Evolutionary conservation across 2,888 invertebrate species (phyloP).

Genomic region (Lampropteryx suffumata): DNA sequence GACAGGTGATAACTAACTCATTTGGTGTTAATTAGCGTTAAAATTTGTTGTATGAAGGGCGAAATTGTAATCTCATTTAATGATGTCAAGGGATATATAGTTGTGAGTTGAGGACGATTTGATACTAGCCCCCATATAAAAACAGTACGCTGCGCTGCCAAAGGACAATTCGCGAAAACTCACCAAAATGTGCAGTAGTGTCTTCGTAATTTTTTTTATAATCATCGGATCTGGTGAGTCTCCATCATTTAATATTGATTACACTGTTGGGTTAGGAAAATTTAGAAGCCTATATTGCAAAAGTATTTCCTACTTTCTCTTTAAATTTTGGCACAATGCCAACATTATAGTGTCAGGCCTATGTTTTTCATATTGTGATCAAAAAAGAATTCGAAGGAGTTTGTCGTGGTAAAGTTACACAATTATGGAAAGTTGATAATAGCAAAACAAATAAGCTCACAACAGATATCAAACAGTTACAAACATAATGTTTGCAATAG

Average conservation of each 20-base stretch:
- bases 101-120: slow-evolving; percentile 47
- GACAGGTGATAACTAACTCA: slow-evolving; percentile 1
- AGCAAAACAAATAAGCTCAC: too few species aligned
- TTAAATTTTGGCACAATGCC: slow-evolving; percentile 17
- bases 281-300: not conserved
- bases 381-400: not conserved
- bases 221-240: slow-evolving; percentile 40
- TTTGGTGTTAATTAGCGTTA: not conserved
- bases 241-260: slow-evolving; percentile 12
- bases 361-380: not conserved
- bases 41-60: slow-evolving; percentile 21
- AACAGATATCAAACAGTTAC: too few species aligned
- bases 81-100: slow-evolving; percentile 57
- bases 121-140: slow-evolving; percentile 72
- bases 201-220: slow-evolving; percentile 36
- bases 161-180: slow-evolving; percentile 53
- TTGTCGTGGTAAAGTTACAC: too few species aligned
- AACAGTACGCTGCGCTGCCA: slow-evolving; percentile 42
- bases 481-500: too few species aligned
- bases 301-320: slow-evolving; percentile 23
- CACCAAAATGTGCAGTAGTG: slow-evolving; percentile 60
- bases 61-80: slow-evolving; percentile 42
- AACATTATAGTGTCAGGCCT: slow-evolving; percentile 5
- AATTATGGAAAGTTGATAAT: too few species aligned
- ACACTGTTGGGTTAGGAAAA: not conserved